Evolutionary conservation across 2,888 invertebrate species (phyloP).

Genomic region (Scrobipalpa costella): DNA sequence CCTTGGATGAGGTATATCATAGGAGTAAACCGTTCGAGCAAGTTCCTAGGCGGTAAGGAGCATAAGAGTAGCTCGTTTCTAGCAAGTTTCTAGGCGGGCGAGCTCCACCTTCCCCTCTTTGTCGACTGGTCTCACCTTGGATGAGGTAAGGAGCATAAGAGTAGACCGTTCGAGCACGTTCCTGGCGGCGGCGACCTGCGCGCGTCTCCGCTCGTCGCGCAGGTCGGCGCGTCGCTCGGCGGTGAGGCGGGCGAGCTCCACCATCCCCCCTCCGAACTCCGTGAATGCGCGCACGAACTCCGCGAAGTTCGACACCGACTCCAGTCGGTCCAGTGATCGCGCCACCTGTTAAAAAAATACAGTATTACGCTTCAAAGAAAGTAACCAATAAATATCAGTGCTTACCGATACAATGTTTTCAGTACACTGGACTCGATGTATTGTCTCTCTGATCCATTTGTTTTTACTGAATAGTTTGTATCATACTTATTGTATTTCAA

Average conservation of each 20-base stretch:
- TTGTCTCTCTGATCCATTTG: too few relatives aligned
- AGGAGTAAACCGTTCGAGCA: conserved; percentile 97
- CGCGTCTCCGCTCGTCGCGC: conserved; percentile 95
- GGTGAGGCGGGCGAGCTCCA: conserved; percentile 97
- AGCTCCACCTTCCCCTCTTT: background rate
- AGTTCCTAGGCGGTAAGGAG: conserved; percentile 84
- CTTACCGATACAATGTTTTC: too few relatives aligned
- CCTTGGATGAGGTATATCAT: conserved; percentile 98
- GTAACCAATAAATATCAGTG: too few relatives aligned
- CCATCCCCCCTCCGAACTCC: conserved; percentile 99
- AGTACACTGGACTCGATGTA: too few relatives aligned
- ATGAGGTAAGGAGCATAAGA: conserved; percentile 97
- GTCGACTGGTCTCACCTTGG: conserved; percentile 84
- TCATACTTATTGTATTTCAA: too few relatives aligned
- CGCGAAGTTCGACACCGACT: conserved; percentile 94
- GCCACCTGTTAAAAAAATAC: conserved; percentile 81
- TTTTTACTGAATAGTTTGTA: too few relatives aligned
- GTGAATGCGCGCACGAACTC: conserved; percentile 99
- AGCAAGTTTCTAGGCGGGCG: conserved; percentile 86
- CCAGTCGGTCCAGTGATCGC: conserved; percentile 90
- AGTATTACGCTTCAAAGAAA: background rate
- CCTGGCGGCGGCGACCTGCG: conserved; percentile 98
- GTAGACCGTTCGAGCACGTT: conserved; percentile 97
- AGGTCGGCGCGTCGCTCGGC: conserved; percentile 91
- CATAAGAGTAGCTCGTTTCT: conserved; percentile 95